These are phyloP conservation scores for Trichopoda pennipes DNA, from an alignment of 2,888 invertebrate species.

Conservation along the genomic window DNA sequence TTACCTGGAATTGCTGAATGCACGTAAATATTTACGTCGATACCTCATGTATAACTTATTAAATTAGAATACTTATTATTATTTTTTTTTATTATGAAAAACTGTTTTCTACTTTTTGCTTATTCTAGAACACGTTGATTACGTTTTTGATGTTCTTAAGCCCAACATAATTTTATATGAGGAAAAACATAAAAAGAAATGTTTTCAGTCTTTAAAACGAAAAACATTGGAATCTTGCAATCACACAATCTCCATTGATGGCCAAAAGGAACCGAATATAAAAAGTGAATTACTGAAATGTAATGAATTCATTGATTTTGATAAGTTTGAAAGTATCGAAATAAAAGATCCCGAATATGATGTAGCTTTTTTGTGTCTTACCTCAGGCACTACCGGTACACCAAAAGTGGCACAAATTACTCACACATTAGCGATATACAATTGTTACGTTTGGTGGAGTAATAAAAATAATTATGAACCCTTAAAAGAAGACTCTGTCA, in stretches of 20 bases:
- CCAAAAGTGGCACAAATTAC: slow-evolving; percentile 67
- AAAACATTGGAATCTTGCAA: slow-evolving; percentile 38
- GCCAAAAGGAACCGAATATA: slow-evolving; percentile 30
- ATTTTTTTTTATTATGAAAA: too few species aligned
- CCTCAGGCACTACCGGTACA: slow-evolving; percentile 69
- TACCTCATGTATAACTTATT: too few species aligned
- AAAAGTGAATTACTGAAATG: slow-evolving; percentile 30
- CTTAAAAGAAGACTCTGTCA: slow-evolving; percentile 21
- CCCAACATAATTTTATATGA: slow-evolving; percentile 68
- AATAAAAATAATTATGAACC: slow-evolving; percentile 31
- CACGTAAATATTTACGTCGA: too few species aligned
- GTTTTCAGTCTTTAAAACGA: slow-evolving; percentile 38
- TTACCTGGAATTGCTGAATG: too few species aligned
- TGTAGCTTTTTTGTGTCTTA: slow-evolving; percentile 57
- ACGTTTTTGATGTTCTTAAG: slow-evolving; percentile 53
- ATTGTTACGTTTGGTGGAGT: slow-evolving; percentile 63
- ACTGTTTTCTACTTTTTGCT: background rate
- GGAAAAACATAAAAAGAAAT: slow-evolving; percentile 51
- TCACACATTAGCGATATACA: slow-evolving; percentile 65
- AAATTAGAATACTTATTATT: too few species aligned
- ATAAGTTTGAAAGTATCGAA: slow-evolving; percentile 33
- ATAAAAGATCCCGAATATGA: slow-evolving; percentile 54
- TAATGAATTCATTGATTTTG: slow-evolving; percentile 8
- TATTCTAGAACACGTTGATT: slow-evolving; percentile 53
- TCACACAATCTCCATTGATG: slow-evolving; percentile 52